phyloP scores from a whole-genome alignment of 2,113 vertebrate species.

The Nematolebias whitei region DNA sequence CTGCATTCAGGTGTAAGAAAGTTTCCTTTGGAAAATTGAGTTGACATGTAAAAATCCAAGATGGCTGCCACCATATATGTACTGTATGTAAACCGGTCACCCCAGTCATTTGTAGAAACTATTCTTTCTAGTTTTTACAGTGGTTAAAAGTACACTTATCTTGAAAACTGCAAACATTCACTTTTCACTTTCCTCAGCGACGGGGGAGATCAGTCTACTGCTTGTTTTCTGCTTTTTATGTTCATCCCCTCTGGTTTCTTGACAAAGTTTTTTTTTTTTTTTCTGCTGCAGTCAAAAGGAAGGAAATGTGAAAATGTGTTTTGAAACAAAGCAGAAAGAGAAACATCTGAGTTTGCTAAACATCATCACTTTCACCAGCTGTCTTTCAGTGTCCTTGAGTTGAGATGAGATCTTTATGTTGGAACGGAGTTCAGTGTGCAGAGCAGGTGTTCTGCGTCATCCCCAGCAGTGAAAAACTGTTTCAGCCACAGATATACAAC shows the following conservation, averaged over 20 bases:
- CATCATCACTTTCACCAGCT: slow-evolving; percentile 38
- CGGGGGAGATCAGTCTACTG: too few relatives aligned
- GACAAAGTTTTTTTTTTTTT: slow-evolving; percentile 23
- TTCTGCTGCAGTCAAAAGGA: slow-evolving; percentile 23
- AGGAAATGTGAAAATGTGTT: background rate
- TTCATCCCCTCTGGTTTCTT: slow-evolving; percentile 36
- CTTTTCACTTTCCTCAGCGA: too few relatives aligned
- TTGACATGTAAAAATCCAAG: too few relatives aligned
- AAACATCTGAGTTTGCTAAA: slow-evolving; percentile 23
- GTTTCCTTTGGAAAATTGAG: too few relatives aligned
- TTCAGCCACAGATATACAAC: slow-evolving; percentile 63
- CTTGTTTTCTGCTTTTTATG: slow-evolving; percentile 14
- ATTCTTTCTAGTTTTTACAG: too few relatives aligned
- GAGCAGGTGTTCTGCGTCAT: slow-evolving; percentile 71
- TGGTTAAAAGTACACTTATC: too few relatives aligned
- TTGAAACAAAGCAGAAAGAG: slow-evolving; percentile 18
- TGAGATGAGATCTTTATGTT: slow-evolving; percentile 54
- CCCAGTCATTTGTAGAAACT: too few relatives aligned
- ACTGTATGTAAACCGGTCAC: too few relatives aligned
- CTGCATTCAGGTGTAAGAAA: too few relatives aligned
- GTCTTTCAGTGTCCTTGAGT: slow-evolving; percentile 56
- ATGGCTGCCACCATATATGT: too few relatives aligned
- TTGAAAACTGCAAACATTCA: too few relatives aligned
- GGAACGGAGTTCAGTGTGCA: slow-evolving; percentile 51
- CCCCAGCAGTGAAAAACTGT: slow-evolving; percentile 62